Percentiles rank a stretch among this genome's conserved stretches.
Evolutionary conservation across 2,113 vertebrate species (phyloP).

Genomic region (Scalopus aquaticus): DNA sequence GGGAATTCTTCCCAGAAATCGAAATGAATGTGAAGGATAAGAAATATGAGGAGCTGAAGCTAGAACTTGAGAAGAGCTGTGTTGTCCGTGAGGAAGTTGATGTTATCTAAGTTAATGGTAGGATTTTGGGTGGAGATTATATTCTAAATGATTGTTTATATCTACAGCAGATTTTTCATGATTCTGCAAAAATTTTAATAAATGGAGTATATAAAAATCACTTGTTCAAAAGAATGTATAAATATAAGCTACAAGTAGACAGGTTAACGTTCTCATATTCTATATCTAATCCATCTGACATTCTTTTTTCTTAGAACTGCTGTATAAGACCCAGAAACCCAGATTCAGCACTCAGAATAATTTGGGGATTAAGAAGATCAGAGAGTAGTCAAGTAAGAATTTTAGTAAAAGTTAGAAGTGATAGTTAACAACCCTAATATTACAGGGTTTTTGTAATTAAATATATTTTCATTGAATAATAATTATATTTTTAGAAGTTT

Average conservation of each 20-base stretch:
- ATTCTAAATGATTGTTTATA: background rate
- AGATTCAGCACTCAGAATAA: background rate
- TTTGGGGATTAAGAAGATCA: background rate
- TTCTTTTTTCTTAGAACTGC: background rate
- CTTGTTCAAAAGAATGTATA: background rate
- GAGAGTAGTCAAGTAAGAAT: background rate
- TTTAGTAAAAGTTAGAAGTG: conserved; percentile 31
- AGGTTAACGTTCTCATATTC: background rate
- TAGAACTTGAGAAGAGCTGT: background rate
- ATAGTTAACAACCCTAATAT: background rate
- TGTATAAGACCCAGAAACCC: background rate
- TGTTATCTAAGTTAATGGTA: background rate
- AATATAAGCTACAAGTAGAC: background rate
- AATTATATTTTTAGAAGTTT: background rate
- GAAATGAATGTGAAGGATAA: background rate
- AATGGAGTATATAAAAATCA: background rate
- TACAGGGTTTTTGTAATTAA: background rate
- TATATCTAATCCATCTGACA: background rate
- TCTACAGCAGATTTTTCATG: background rate
- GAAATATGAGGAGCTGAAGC: background rate
- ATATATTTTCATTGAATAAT: background rate
- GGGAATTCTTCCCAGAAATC: background rate
- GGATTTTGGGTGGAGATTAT: background rate
- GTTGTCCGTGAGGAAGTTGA: background rate
- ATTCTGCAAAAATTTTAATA: background rate